Base-by-base conservation (phyloP, 2,888 invertebrate genomes). In the Sesia apiformis region DNA sequence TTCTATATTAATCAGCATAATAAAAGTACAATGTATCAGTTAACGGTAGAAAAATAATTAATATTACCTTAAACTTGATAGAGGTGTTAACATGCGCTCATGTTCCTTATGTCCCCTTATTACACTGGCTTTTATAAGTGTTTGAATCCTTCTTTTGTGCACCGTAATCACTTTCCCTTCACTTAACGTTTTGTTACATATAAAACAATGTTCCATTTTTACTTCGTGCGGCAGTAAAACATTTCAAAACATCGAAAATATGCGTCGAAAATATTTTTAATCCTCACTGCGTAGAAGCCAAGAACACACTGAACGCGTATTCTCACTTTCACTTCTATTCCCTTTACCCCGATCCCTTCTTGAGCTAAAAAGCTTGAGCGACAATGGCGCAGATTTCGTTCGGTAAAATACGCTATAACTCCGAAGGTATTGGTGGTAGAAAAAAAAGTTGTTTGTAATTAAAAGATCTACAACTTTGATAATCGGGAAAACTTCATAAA, bases 111-210 rank as follows among this genome's bases (percentile, higher is more conserved):
- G 4, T 49, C 49, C 49, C 49, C 49, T 49, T 49, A 49, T 49
- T 23, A 49, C 49, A 49, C 49, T 49, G 49, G 49, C 49, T 49
- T 49, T 49, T 49, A 49, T 49, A 49, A 52, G 52, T 39, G 52
- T 52, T 52, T 52, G 40, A 52, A 52, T 52, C 52, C 52, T 4
- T 40, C 23, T 52, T 52, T 52, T 52, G 4, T 39, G 39, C 40
- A 52, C 52, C 52, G 52, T 52, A 52, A 52, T 52, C 52, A 52
- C 52, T 52, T 52, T 40, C 40, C 52, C 40, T 52, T 52, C 40
- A 40, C 52, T 52, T 52, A 52, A 52, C 52, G 40, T 52, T 52
- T 52, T 52, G 52, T 40, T 52, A 40, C 52, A 52, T 52, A 52
- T 52, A 52, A 52, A 52, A 7, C 39, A 52, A 52, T 52, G 40